Base-by-base conservation (phyloP, 2,113 vertebrate species). In the Eubucco bourcierii region DNA sequence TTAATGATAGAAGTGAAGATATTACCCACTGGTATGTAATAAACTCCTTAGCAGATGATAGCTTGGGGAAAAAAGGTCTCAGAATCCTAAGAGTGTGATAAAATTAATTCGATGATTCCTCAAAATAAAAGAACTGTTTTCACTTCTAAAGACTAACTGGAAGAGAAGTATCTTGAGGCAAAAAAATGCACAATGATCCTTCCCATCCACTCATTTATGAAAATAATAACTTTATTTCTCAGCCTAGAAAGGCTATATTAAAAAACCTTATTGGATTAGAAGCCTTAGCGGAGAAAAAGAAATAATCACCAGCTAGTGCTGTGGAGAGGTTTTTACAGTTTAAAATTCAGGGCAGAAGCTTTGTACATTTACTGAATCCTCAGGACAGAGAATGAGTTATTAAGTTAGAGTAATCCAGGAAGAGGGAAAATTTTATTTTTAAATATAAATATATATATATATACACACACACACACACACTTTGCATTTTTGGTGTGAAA, bases 91-190 rank as follows among this genome's bases (percentile, higher is more conserved):
- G 31, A 20, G 2, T 33, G 24, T 17, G 50, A 50, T 83, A 68
- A 91, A 87, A 95, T n/a, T 44, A 91, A 83, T 55, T 44, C 37
- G 55, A 84, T 59, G 41, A 47, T 86, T 88, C 34, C 63, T 95
- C 87, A 80, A 84, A 91, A 92, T 78, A 66, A 86, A 86, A 90
- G 3, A 84, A 81, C 4, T 33, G 4, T 15, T 90, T 84, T 93
- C 31, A 39, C 55, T 80, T 55, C 75, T 89, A 66, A 64, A 58
- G 41, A 37, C 14, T 70, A 34, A 52, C 46, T 71, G 27, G 19
- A 81, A 84, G 34, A 21, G 39, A 92, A 19, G 5, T 78, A 83
- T 15, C 67, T 80, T 25, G 11, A 88, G 70, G 75, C n/a, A 87
- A 78, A 39, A 66, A 93, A 88, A 66, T 15, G 37, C 39, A 73